phyloP scores from a whole-genome alignment of 2,113 vertebrate species.

The Anhinga rufa region DNA sequence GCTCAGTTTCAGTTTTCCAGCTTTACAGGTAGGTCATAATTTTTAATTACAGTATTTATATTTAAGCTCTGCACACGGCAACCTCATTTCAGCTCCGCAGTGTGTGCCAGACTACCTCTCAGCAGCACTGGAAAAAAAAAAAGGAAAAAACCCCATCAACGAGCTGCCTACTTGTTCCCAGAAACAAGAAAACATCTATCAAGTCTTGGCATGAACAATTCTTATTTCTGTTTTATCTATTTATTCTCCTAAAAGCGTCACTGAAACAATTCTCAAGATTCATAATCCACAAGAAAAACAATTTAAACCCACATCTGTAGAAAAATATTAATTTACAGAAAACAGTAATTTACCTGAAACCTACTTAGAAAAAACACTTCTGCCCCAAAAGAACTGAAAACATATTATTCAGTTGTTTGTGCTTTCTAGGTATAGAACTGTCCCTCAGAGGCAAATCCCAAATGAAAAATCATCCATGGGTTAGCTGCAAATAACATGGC shows the following conservation, averaged over 20 bases:
- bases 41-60: constrained; percentile 13
- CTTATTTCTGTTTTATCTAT: constrained; percentile 16
- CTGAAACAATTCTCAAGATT: constrained; percentile 9
- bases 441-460: neutral
- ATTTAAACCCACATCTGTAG: constrained; percentile 1
- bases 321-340: constrained; percentile 16
- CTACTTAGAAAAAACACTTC: neutral
- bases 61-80: neutral
- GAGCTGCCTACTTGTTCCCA: neutral
- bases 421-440: neutral
- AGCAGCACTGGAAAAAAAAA: neutral
- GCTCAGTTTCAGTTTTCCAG: neutral
- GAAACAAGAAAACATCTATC: neutral
- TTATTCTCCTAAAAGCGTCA: constrained; percentile 24
- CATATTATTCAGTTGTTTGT: neutral
- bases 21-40: neutral
- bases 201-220: neutral
- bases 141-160: neutral
- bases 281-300: neutral
- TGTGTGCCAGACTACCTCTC: neutral
- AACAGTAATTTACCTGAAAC: constrained; percentile 22
- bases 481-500: neutral
- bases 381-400: neutral
- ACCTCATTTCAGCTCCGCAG: neutral
- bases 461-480: neutral